Base-by-base conservation (phyloP, 2,797 vertebrate species). In the Pseudochromis fuscus region DNA sequence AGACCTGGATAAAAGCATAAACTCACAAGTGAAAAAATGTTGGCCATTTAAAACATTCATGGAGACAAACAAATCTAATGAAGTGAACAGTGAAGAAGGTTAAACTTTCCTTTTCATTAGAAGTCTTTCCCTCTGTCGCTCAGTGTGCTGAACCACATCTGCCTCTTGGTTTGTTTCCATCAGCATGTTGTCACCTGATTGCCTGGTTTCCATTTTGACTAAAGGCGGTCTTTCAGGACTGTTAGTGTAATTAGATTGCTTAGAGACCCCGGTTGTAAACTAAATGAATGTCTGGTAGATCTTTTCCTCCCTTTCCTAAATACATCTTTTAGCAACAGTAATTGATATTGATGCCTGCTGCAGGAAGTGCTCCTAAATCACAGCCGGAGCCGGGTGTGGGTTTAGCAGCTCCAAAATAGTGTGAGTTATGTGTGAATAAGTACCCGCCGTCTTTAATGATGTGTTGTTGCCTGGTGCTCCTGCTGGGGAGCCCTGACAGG, bases 261-360 rank as follows among this genome's bases (percentile, higher is more conserved):
- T 67, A 30, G 40, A 76, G 59, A 59, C 53, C 67, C 28, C 13
- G 37, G 76, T 50, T 75, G 66, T 88, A 84, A 88, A 84, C 58
- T 44, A 53, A 86, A 79, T 84, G 71, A 81, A 78, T 66, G 83
- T 74, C 64, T 69, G 61, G 46, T 62, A 66, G 71, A 78, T 85
- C 71, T 80, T 78, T 77, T 63, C 75, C 45, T 57, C 55, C 65
- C 81, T 72, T 79, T 50, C 61, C 79, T 85, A 87, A 90, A 92
- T 87, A 79, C 77, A 88, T 89, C 87, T 86, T 87, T 89, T 85
- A 83, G 79, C 77, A 88, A 61, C 87, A 78, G 86, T 92, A 92
- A 94, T 91, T 91, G 89, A 92, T 92, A 91, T 91, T 86, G 88
- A 93, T 91, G 91, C 78, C 75, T 81, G 85, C 74, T 73, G 66